Evolutionary conservation across 2,797 vertebrate species (phyloP), one percentile per base, ranked within the genome.

Genomic region (Nasua narica): DNA sequence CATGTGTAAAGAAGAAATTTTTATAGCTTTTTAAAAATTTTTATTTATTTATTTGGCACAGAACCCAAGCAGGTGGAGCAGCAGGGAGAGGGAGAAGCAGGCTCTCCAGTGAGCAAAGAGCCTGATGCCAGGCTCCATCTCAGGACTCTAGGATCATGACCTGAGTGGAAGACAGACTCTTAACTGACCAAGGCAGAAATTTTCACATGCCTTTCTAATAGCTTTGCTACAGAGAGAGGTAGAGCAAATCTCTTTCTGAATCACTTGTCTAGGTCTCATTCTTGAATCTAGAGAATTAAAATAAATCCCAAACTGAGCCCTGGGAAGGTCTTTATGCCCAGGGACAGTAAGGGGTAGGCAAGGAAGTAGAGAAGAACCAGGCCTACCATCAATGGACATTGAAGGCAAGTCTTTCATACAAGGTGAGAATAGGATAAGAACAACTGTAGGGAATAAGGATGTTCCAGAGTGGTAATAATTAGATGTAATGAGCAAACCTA

Each of bases 281-380:
- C 74, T 84, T 19, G 23, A 86, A 78, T 19, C 35, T 50, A 56
- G 16, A 37, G 69, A 87, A 84, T 4, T 3, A 48, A 88, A 9
- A 54, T 60, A 89, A 89, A 67, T 82, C 9, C 23, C 54, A 91
- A 76, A 50, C 5, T 52, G 23, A 95, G 11, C 37, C 15, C 40
- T 43, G 21, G 19, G 23, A 40, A 74, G 25, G 16, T 7, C 11
- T 70, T 87, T 52, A 79, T 14, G 7, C 2, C 8, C n/a, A 35
- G 5, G 27, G 0, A n/a, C 18, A 2, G 3, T 7, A 37, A 7
- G 2, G 1, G 15, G 6, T 69, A 1, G 19, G 19, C 11, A 15
- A 60, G 5, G 21, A 70, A 11, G 27, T 16, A 23, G 21, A 60
- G 35, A 89, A 50, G 21, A 62, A 54, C 40, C 35, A 67, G 58